These are phyloP conservation scores for Semnornis frantzii DNA, from an alignment of 2,113 vertebrate genomes.

Conservation along the genomic window DNA sequence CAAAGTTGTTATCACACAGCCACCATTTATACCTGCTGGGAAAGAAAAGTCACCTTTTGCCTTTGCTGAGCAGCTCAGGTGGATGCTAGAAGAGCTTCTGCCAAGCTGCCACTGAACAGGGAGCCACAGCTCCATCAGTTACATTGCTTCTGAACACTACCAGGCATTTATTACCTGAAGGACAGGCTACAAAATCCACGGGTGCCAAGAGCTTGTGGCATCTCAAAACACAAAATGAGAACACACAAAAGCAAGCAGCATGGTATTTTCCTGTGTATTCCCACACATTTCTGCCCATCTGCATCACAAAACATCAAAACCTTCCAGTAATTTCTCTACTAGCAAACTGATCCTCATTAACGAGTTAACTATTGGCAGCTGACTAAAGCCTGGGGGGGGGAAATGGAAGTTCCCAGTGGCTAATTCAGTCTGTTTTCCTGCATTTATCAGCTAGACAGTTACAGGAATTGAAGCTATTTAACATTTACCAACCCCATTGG, in stretches of 20 bases:
- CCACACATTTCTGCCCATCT: not conserved
- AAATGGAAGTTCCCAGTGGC: not conserved
- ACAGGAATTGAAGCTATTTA: constrained; percentile 28
- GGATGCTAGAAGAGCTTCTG: not conserved
- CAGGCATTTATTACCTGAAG: not conserved
- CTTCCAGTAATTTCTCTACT: not conserved
- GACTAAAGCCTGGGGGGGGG: not conserved
- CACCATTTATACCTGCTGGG: not conserved
- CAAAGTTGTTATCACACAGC: not conserved
- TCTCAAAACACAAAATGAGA: not conserved
- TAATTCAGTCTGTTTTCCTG: not conserved
- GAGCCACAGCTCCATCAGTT: not conserved
- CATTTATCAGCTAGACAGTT: constrained; percentile 8
- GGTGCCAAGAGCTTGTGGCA: not conserved
- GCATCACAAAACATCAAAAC: not conserved
- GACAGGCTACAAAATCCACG: not conserved
- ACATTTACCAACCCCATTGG: constrained; percentile 93
- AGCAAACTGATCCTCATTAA: not conserved
- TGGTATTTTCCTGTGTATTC: not conserved
- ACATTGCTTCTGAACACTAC: not conserved
- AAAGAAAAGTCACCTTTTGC: not conserved
- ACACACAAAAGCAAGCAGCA: not conserved
- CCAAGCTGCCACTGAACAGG: not conserved
- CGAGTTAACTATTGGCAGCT: not conserved
- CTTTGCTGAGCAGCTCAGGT: not conserved